Percentiles rank a stretch among this genome's conserved stretches.
Evolutionary conservation across 2,113 vertebrate species (phyloP).

Genomic region (Cyprinodon brontotheroides): DNA sequence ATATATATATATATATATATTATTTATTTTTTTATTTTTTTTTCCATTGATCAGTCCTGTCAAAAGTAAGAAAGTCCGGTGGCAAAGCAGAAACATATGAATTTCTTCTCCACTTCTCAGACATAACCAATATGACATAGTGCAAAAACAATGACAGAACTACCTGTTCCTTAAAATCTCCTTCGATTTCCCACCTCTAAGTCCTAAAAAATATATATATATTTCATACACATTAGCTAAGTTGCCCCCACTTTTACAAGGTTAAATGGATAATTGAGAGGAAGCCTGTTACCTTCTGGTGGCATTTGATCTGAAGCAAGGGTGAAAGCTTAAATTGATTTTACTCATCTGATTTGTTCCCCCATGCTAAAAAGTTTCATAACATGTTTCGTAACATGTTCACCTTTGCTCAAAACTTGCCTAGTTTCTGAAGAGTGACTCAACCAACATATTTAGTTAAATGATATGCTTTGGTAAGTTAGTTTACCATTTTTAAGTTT

Average conservation of each 20-base stretch:
- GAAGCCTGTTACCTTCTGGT: no score
- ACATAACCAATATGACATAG: background rate
- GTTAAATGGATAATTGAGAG: no score
- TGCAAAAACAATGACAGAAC: background rate
- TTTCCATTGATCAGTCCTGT: background rate
- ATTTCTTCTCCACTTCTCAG: background rate
- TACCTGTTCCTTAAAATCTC: background rate
- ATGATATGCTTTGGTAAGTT: background rate
- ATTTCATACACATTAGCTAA: no score
- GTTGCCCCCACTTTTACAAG: no score
- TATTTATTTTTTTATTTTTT: no score
- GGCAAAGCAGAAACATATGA: background rate
- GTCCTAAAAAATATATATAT: background rate
- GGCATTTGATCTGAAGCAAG: no score
- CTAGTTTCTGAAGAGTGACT: background rate
- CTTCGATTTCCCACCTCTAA: background rate
- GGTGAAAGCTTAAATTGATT: no score
- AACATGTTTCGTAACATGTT: no score
- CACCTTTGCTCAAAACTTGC: no score
- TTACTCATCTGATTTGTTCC: background rate
- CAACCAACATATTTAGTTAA: background rate
- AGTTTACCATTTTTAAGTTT: background rate
- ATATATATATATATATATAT: no score
- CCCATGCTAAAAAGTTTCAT: background rate
- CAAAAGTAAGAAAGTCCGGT: background rate